Base-by-base conservation (phyloP, 1,140 invertebrate species). In the Sycobia sp. region DNA sequence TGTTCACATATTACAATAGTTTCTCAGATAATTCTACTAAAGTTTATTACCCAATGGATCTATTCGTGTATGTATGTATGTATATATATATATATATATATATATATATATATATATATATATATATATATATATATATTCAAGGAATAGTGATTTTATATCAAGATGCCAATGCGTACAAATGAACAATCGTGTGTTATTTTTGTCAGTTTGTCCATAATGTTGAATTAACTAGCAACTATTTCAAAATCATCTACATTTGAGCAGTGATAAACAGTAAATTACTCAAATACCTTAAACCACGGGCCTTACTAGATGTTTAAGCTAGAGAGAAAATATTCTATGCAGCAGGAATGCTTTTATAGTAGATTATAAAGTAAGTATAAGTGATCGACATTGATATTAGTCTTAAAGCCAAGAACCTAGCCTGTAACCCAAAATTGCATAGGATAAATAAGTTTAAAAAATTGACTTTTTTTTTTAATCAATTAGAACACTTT, bases 251-350 rank as follows among this genome's bases (percentile, higher is more conserved):
- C 55, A 13, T 10, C n/a, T 47, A 34, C 13, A 27, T 38, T 9
- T 14, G 20, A 27, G 47, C 38, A 65, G 65, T 70, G 67, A 74
- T 72, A 73, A 73, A 29, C 55, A 63, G 64, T 65, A 50, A 71
- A 44, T 67, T 69, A 73, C 62, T 69, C 41, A 38, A 68, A 76
- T 69, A 68, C 71, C 51, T 51, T 68, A 57, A 65, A 70, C 43
- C 55, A 70, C 62, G 67, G 72, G 74, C 75, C 75, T 78, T 76
- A 78, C 62, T 76, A 78, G 72, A 59, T 55, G 41, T 49, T 36
- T 77, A 77, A 77, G 68, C 8, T 56, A 39, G 27, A 44, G 22
- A 43, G 55, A 58, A 39, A 11, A 14, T n/a, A 20, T 32, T 51
- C 8, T 3, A 34, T 54, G 11, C 2, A 16, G 25, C 13, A 22